Evolutionary conservation across 2,113 vertebrate species (phyloP).

Genomic region (Scolopax mira): DNA sequence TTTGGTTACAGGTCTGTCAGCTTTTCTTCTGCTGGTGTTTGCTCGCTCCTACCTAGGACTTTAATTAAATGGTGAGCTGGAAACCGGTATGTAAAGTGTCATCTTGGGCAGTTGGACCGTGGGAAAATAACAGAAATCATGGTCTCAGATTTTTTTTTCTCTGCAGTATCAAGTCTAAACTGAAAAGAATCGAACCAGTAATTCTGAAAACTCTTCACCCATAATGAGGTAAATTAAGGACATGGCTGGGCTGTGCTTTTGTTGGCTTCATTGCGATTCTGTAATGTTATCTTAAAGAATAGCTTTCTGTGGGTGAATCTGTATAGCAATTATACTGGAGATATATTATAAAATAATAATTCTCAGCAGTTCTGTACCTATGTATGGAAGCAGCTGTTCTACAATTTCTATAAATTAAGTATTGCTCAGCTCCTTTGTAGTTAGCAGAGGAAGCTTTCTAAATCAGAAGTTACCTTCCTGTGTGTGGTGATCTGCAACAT

Average conservation of each 20-base stretch:
- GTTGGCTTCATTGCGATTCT: not conserved
- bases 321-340: not conserved
- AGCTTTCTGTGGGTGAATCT: not conserved
- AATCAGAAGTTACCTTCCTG: not conserved
- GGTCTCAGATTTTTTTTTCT: not conserved
- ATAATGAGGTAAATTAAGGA: not conserved
- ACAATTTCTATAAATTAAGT: not conserved
- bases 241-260: not conserved
- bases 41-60: not conserved
- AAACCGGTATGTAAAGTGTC: not conserved
- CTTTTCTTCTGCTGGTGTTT: not conserved
- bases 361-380: not conserved
- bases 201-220: not conserved
- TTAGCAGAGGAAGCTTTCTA: not conserved
- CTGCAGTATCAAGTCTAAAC: not conserved
- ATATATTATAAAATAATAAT: not conserved
- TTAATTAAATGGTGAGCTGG: not conserved
- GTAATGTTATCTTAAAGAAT: constrained; percentile 31
- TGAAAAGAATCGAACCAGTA: not conserved
- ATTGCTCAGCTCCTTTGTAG: not conserved
- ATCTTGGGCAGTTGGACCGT: not conserved
- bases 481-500: not conserved
- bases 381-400: not conserved
- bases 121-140: not conserved
- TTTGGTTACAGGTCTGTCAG: not conserved